Evolutionary conservation across 2,888 invertebrate genomes (phyloP).

Genomic region (Archips xylosteana): DNA sequence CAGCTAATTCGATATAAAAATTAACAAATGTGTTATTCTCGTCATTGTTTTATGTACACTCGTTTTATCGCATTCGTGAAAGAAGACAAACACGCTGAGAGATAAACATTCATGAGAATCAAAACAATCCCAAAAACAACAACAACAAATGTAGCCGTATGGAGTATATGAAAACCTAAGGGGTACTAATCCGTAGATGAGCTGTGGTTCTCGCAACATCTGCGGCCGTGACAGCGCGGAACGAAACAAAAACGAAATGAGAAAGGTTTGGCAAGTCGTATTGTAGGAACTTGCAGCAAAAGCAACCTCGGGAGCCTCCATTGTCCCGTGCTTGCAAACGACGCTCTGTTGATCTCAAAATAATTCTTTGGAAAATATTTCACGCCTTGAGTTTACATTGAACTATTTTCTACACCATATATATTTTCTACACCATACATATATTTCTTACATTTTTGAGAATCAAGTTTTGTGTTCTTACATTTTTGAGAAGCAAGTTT

Average conservation of each 20-base stretch:
- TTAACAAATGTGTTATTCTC: too few species aligned
- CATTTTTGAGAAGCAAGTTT: too few species aligned
- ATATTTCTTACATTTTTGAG: too few species aligned
- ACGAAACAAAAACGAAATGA: constrained; percentile 83
- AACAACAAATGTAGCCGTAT: constrained; percentile 57
- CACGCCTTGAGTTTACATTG: constrained; percentile 2
- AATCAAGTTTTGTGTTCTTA: too few species aligned
- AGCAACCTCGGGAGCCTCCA: constrained; percentile 53
- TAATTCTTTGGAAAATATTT: constrained; percentile 42
- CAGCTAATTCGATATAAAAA: too few species aligned
- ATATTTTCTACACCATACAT: too few species aligned
- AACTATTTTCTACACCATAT: neutral
- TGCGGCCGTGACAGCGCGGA: constrained; percentile 69
- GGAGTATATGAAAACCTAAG: constrained; percentile 76
- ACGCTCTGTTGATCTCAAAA: constrained; percentile 44
- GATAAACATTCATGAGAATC: constrained; percentile 44
- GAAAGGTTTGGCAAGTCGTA: constrained; percentile 80
- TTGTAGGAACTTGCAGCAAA: constrained; percentile 76
- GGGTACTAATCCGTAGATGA: constrained; percentile 82
- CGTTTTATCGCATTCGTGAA: too few species aligned
- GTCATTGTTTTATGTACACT: too few species aligned
- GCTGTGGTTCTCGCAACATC: constrained; percentile 76
- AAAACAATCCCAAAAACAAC: constrained; percentile 52
- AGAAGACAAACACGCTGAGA: too few species aligned
- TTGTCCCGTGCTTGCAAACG: constrained; percentile 41